phyloP scores from a whole-genome alignment of 2,888 invertebrate genomes.

The Standfussiana lucernea region DNA sequence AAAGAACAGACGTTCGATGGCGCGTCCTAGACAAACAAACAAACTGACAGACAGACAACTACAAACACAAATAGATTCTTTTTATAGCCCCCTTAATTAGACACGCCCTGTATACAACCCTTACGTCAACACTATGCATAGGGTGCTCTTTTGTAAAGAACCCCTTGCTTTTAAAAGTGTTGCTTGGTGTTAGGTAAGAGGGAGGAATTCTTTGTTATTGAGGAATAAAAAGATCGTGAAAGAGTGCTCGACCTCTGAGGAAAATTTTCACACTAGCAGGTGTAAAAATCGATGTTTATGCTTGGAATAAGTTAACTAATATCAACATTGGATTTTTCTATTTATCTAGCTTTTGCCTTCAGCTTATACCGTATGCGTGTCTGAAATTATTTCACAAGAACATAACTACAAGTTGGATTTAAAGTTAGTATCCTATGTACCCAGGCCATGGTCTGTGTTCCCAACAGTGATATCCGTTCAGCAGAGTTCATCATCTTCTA shows the following conservation, averaged over 20 bases:
- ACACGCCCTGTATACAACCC: constrained; percentile 53
- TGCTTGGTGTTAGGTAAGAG: neutral
- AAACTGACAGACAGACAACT: constrained; percentile 70
- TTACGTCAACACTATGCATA: constrained; percentile 7
- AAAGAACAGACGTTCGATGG: constrained; percentile 56
- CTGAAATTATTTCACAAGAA: too few relatives aligned
- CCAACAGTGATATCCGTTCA: neutral
- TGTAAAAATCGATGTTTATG: neutral
- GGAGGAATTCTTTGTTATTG: constrained; percentile 19
- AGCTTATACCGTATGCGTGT: neutral
- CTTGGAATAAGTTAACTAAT: neutral
- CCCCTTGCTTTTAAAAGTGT: constrained; percentile 22
- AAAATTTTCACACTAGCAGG: neutral
- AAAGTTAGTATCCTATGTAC: neutral
- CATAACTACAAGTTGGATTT: neutral
- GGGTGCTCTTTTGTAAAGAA: constrained; percentile 33
- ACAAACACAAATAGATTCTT: constrained; percentile 66
- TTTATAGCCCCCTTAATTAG: constrained; percentile 63
- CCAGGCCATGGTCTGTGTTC: neutral
- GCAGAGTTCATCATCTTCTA: too few relatives aligned
- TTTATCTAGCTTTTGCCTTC: too few relatives aligned
- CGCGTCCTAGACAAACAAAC: constrained; percentile 72
- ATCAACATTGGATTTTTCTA: too few relatives aligned
- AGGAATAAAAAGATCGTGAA: neutral
- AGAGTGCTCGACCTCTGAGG: neutral